Base-by-base conservation (phyloP, 2,888 invertebrate species). In the Adelphocoris suturalis region DNA sequence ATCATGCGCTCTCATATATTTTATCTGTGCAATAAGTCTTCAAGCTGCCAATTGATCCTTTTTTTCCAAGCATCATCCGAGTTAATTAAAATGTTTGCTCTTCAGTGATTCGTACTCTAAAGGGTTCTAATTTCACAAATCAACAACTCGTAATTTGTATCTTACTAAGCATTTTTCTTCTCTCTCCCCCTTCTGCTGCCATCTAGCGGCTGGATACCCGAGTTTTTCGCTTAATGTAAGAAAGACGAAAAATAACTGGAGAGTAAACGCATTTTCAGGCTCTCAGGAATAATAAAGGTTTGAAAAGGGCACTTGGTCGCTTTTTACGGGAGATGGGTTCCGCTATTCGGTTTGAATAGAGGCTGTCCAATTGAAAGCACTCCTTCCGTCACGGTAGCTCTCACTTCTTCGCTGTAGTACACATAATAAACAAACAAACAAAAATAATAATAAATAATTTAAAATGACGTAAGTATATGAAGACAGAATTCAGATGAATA, bases 251-350 rank as follows among this genome's bases (percentile, higher is more conserved):
- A 68, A 68, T 68, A 68, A 68, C 68, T 68, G 68, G 68, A 68
- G 68, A 68, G 68, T 68, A 68, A 68, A 68, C 68, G 27, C 23
- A 23, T 68, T 68, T 27, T 23, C 11, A 23, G 23, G 68, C 13
- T 23, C 23, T 68, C 27, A 68, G 68, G 7, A 68, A 68, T 68
- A 23, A 61, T 19, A 61, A 68, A 5, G 68, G 23, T 68, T 68
- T 68, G 68, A 68, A 68, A 68, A 68, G 23, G 68, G 68, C 68
- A 68, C 68, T 23, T 68, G 23, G 68, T 13, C 23, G 68, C 68
- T 68, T 68, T 68, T 68, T 23, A 68, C 68, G 23, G 68, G 23
- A 23, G 68, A 68, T 68, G 23, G 68, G 23, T 68, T 68, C 68
- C 23, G 68, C 23, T 68, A 23, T 27, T 23, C 68, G 13, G 68